phyloP scores from a whole-genome alignment of 2,797 vertebrate species.

The Phrynocephalus vlangalii region DNA sequence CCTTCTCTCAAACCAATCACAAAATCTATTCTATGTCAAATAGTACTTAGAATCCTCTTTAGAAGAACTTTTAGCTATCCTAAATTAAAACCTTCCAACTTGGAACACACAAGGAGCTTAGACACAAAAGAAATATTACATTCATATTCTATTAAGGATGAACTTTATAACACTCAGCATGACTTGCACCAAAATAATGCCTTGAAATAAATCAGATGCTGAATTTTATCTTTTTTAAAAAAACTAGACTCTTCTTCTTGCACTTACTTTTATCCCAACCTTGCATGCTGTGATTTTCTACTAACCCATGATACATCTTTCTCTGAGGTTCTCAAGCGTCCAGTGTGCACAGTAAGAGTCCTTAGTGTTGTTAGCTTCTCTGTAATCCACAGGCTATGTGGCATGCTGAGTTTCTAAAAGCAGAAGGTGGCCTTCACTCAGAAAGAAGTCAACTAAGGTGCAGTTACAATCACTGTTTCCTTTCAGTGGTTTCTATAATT shows the following conservation, averaged over 20 bases:
- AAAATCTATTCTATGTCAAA: too few relatives aligned
- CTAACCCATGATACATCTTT: slow-evolving; percentile 32
- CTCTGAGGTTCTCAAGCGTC: slow-evolving; percentile 31
- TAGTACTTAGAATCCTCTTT: too few relatives aligned
- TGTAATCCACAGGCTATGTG: slow-evolving; percentile 11
- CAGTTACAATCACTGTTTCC: slow-evolving; percentile 16
- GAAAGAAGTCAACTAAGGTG: slow-evolving; percentile 21
- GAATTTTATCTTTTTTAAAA: background rate
- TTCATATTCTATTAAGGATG: background rate
- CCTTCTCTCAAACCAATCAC: too few relatives aligned
- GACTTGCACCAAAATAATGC: slow-evolving; percentile 13
- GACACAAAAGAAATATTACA: background rate
- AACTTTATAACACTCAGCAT: background rate
- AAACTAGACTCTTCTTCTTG: background rate
- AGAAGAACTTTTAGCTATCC: background rate
- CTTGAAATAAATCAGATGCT: slow-evolving; percentile 5
- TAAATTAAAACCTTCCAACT: background rate
- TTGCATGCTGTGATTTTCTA: slow-evolving; percentile 36
- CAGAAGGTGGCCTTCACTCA: slow-evolving; percentile 24
- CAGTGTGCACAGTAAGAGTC: slow-evolving; percentile 38
- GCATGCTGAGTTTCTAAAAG: slow-evolving; percentile 34
- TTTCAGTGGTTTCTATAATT: slow-evolving; percentile 27
- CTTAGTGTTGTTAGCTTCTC: slow-evolving; percentile 23
- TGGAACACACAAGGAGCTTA: background rate
- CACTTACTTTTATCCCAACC: slow-evolving; percentile 29